Conservation (phyloP, 2,888 invertebrate genomes). For the Andrena haemorrhoa region DNA sequence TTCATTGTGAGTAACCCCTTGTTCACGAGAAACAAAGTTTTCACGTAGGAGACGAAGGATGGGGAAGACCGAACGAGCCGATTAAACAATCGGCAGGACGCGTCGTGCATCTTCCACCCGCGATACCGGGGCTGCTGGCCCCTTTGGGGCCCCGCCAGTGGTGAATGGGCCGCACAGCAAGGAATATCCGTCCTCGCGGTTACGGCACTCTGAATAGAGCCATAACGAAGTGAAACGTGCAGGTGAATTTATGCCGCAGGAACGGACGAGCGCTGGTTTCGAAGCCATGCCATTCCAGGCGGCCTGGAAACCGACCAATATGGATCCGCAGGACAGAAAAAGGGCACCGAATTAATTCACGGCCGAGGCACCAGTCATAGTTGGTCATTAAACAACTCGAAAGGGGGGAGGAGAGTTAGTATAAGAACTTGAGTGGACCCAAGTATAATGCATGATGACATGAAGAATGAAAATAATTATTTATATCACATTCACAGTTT, state of each 20-base stretch:
- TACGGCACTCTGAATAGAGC: constrained; percentile 80
- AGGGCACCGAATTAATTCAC: constrained; percentile 12
- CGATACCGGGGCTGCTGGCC: constrained; percentile 37
- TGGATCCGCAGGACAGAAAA: not conserved
- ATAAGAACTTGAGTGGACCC: not conserved
- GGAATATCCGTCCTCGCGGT: constrained; percentile 75
- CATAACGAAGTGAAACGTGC: constrained; percentile 81
- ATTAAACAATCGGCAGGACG: constrained; percentile 65
- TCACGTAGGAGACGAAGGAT: constrained; percentile 7
- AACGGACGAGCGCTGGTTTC: constrained; percentile 69
- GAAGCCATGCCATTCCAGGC: constrained; percentile 48
- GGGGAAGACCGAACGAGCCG: constrained; percentile 28
- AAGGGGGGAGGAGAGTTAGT: not conserved
- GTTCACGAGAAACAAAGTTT: constrained; percentile 39
- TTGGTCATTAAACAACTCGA: constrained; percentile 11
- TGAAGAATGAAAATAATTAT: not conserved
- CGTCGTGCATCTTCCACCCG: constrained; percentile 58
- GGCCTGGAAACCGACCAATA: constrained; percentile 19
- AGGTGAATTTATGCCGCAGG: constrained; percentile 80
- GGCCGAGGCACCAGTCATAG: not conserved
- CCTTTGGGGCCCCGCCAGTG: constrained; percentile 54
- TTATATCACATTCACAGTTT: not conserved
- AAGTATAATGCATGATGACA: not conserved
- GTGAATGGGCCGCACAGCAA: constrained; percentile 74
- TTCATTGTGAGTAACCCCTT: not conserved